These are phyloP conservation scores for Parnassius mnemosyne DNA, from an alignment of 2,888 invertebrate species.

Conservation along the genomic window DNA sequence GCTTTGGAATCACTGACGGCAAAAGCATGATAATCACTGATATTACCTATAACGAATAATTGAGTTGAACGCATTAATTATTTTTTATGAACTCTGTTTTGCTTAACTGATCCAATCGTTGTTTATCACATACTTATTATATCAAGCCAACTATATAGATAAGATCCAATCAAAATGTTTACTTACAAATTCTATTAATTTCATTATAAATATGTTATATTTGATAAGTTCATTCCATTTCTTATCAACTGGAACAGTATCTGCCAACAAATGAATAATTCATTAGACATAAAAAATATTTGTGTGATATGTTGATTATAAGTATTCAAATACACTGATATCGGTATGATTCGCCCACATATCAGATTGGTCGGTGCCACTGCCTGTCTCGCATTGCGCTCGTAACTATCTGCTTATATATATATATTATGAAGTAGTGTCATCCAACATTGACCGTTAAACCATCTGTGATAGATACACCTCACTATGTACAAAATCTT, in stretches of 20 bases:
- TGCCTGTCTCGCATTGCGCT: no score
- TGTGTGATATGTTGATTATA: no score
- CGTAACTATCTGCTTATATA: no score
- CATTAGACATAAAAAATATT: no score
- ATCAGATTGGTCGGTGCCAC: no score
- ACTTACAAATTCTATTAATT: constrained; percentile 75
- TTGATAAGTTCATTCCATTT: constrained; percentile 70
- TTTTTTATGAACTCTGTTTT: neutral
- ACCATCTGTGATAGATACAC: no score
- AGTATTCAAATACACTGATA: no score
- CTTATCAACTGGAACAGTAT: constrained; percentile 72
- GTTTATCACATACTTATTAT: neutral
- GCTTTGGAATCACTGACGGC: constrained; percentile 55
- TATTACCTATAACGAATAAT: constrained; percentile 59
- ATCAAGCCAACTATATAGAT: no score
- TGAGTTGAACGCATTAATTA: constrained; percentile 29
- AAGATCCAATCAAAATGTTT: constrained; percentile 24
- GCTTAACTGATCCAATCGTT: neutral
- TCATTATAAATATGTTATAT: constrained; percentile 75
- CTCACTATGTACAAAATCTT: no score
- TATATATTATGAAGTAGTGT: no score
- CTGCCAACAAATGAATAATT: constrained; percentile 41
- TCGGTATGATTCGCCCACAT: no score
- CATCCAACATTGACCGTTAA: no score
- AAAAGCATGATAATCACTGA: constrained; percentile 56